Evolutionary conservation across 2,888 invertebrate species (phyloP), one percentile per base, ranked within the genome.

Genomic region (Ectemnius lituratus): DNA sequence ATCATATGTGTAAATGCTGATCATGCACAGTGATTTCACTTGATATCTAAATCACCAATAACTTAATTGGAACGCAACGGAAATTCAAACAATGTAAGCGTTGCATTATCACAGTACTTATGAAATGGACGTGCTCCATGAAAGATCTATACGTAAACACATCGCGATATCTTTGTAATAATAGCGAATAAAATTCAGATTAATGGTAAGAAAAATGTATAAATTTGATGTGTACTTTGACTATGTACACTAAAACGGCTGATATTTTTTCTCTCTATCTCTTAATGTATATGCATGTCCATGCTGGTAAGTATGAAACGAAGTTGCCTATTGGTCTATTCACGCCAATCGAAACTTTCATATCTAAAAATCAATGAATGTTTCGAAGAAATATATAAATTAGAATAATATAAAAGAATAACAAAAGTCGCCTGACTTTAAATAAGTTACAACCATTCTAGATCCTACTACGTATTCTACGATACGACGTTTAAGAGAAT

Each of bases 81-180:
- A 75, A 77, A 71, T 65, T 37, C 49, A 83, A 81, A 80, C 76
- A 62, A 73, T 77, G 73, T 56, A 80, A 76, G 62, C 58, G 61
- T 75, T 65, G 73, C 62, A 59, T 67, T 83, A 84, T 83, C 84
- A 84, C 84, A 84, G 81, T 80, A 79, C 74, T 71, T 73, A 79
- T 80, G 75, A 72, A 79, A 82, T 80, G 65, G 70, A 73, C 62
- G 37, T 66, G 59, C 59, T 68, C 59, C 8, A 60, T 57, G 58
- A 62, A 64, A 64, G 61, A 5, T 70, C 46, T 52, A 67, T 37
- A 49, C 18, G 18, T 27, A 64, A 37, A 64, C 20, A 14, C 18
- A 57, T 70, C 60, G 46, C 61, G 59, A 47, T 63, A 62, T 67
- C 61, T 37, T 52, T 49, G 28, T 11, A n/a, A 61, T 47, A 49